Evolutionary conservation across 2,113 vertebrate genomes (phyloP), one percentile per base, ranked within the genome.

Genomic region (Dicentrarchus labrax): DNA sequence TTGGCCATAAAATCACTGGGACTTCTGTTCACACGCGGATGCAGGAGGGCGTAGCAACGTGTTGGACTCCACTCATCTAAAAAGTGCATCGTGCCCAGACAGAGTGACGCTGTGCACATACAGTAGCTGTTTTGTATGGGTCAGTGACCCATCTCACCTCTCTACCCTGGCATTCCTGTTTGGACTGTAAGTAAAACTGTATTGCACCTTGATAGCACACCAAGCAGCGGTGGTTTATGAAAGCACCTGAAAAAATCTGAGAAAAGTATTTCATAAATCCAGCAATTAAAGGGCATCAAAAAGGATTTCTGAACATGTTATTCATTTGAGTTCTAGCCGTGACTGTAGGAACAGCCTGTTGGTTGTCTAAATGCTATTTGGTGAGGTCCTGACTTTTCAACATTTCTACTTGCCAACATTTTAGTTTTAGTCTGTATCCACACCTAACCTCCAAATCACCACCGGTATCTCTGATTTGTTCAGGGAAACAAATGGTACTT

Each of bases 41-140:
- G 78, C 50, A 72, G 72, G 67, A 65, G 76, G 60, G 68, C 15
- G 53, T 66, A 77, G 78, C 11, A 17, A 51, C 19, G 73, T 51
- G 84, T 78, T 76, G 9, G 15, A 77, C 68, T 70, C 59, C 86
- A 39, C 45, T 70, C 59, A 30, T 60, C 59, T 80, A 65, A 77
- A 30, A 72, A 53, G 77, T 47, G 76, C 75, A 71, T 82, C 24
- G n/a, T 16, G 53, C 41, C 41, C 76, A 89, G 89, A 91, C 87
- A 77, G 80, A 78, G 82, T 4, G 76, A 72, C 80, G 75, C 62
- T 84, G 88, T 80, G 82, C 72, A 85, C 54, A 68, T 75, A 93
- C 90, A 91, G 86, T 76, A 72, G 22, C 61, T 66, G 71, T 83
- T 90, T 54, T 90, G 89, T 92, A 45, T 1, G 73, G 76, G 64